Conservation (phyloP, 2,113 vertebrate species). For the Myodes glareolus region DNA sequence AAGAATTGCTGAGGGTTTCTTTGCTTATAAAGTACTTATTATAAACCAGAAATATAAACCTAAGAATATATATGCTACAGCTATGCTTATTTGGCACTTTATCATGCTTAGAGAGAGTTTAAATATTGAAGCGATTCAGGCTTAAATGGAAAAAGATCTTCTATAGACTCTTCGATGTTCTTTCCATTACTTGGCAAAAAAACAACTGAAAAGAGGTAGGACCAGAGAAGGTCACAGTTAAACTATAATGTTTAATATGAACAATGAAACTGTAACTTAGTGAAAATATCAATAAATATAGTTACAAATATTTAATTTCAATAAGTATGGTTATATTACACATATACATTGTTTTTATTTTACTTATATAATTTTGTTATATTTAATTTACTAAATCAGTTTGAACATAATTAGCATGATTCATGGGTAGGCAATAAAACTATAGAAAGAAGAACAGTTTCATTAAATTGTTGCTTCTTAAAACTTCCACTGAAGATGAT, state of each 20-base stretch:
- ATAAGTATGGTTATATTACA: not conserved
- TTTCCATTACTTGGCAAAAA: not conserved
- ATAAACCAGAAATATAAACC: not conserved
- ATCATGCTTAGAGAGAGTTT: not conserved
- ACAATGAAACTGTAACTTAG: not conserved
- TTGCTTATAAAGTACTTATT: not conserved
- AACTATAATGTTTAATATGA: not conserved
- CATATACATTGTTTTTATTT: not conserved
- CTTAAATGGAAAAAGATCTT: not conserved
- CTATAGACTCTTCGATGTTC: not conserved
- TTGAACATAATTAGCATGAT: not conserved
- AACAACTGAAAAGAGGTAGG: not conserved
- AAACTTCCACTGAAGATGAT: not conserved
- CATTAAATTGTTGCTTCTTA: conserved; percentile 33
- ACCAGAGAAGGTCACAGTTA: not conserved
- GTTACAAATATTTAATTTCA: not conserved
- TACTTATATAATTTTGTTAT: not conserved
- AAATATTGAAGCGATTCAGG: not conserved
- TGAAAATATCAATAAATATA: not conserved
- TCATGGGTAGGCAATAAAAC: not conserved
- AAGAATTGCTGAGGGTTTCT: not conserved
- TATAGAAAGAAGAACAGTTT: not conserved
- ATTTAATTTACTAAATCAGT: conserved; percentile 31
- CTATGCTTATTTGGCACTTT: not conserved
- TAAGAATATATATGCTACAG: not conserved